A percentile compares a stretch with the other conserved stretches of the same genome.
Evolutionary conservation across 2,888 invertebrate genomes (phyloP).

Genomic region (Biston stratarius): DNA sequence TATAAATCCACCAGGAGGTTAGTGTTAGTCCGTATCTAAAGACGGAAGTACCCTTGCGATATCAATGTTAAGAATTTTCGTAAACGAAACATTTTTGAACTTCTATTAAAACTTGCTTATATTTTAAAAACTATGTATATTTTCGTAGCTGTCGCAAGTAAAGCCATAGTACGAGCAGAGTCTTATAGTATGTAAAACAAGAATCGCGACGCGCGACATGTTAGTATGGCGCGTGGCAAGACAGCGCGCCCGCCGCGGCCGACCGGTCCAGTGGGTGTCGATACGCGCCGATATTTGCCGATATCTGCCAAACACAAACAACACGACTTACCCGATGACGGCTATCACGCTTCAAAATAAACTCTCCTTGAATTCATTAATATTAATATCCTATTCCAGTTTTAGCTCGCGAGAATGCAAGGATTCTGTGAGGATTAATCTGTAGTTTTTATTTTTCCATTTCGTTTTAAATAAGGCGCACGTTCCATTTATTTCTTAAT

Average conservation of each 20-base stretch:
- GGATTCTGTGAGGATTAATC: constrained; percentile 59
- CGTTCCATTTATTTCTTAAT: constrained; percentile 80
- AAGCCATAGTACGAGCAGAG: neutral
- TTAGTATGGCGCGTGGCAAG: constrained; percentile 60
- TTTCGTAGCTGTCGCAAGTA: neutral
- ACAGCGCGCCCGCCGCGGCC: constrained; percentile 41
- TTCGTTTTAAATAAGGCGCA: constrained; percentile 63
- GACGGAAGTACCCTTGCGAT: no score
- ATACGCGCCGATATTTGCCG: constrained; percentile 50
- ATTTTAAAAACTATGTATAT: neutral
- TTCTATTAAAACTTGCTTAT: neutral
- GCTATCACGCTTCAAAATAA: constrained; percentile 56
- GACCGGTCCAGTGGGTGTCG: constrained; percentile 53
- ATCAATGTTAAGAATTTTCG: no score
- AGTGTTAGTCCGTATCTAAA: no score
- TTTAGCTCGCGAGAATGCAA: constrained; percentile 55
- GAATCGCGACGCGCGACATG: constrained; percentile 14
- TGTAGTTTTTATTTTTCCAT: constrained; percentile 51
- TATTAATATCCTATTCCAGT: constrained; percentile 52
- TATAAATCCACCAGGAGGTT: no score
- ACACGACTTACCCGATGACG: constrained; percentile 53
- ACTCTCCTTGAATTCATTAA: constrained; percentile 46
- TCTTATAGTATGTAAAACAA: constrained; percentile 18
- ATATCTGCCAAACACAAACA: constrained; percentile 59
- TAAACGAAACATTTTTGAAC: no score